Percentiles rank a stretch among this genome's conserved stretches.
Conservation (phyloP, 2,888 invertebrate genomes). For the Polylopha cassiicola region DNA sequence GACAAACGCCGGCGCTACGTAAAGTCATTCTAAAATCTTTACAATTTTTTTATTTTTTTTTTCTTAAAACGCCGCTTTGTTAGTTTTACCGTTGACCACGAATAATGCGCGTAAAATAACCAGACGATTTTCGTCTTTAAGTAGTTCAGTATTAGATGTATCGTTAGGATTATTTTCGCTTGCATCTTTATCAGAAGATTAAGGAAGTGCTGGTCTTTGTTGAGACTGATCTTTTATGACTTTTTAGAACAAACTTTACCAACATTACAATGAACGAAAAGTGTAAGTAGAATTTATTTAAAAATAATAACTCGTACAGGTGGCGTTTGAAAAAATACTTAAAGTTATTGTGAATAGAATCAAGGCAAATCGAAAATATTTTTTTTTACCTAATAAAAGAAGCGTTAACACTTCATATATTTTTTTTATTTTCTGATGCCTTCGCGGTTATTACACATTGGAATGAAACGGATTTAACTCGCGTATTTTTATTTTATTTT, state of each 20-base stretch:
- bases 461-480: no score
- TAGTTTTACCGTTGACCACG: background rate
- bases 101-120: background rate
- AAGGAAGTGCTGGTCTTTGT: constrained; percentile 1
- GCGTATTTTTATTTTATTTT: no score
- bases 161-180: background rate
- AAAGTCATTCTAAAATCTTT: background rate
- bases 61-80: constrained; percentile 4
- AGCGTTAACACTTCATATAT: no score
- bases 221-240: constrained; percentile 3
- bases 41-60: constrained; percentile 1
- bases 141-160: background rate
- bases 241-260: constrained; percentile 7
- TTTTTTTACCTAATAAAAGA: no score
- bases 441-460: no score
- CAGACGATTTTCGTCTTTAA: constrained; percentile 1
- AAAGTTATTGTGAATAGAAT: no score
- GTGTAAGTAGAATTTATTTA: no score
- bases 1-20: constrained; percentile 17
- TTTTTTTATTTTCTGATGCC: no score
- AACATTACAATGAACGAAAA: background rate
- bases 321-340: no score
- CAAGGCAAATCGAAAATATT: no score
- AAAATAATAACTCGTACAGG: no score
- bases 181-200: background rate